Conservation (phyloP, 2,113 vertebrate species). For the Vimba vimba region DNA sequence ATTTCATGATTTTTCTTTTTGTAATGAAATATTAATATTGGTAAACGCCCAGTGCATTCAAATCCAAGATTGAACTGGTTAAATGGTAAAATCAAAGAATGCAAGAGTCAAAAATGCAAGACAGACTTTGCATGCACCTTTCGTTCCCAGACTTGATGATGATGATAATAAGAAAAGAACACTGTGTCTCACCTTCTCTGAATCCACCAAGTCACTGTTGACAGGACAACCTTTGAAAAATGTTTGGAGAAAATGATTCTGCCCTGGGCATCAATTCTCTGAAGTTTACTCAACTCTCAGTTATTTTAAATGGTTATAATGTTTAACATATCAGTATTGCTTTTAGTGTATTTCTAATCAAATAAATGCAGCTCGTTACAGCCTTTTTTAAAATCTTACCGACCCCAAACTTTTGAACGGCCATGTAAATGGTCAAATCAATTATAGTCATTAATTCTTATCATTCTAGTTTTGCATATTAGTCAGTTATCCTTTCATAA, state of each 20-base stretch:
- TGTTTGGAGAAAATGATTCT: neutral
- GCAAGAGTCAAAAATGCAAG: neutral
- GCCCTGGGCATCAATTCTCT: neutral
- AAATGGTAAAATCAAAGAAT: neutral
- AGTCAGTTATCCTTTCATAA: neutral
- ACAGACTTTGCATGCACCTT: neutral
- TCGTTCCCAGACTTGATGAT: neutral
- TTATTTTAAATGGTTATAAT: too few relatives aligned
- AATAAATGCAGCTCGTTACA: too few relatives aligned
- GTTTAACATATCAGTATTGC: too few relatives aligned
- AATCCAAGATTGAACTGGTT: too few relatives aligned
- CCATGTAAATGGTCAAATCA: too few relatives aligned
- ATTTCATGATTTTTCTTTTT: too few relatives aligned
- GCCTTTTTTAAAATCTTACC: too few relatives aligned
- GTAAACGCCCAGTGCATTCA: too few relatives aligned
- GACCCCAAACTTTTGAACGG: too few relatives aligned
- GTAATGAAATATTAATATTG: too few relatives aligned
- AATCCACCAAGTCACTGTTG: neutral
- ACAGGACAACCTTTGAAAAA: conserved; percentile 1
- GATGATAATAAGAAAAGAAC: neutral
- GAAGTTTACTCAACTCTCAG: neutral
- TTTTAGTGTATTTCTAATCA: too few relatives aligned
- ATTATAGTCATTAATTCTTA: neutral
- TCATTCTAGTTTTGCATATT: neutral
- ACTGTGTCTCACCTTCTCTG: neutral